Evolutionary conservation across 2,888 invertebrate genomes (phyloP), one percentile per base, ranked within the genome.

Genomic region (Poecilus cupreus): DNA sequence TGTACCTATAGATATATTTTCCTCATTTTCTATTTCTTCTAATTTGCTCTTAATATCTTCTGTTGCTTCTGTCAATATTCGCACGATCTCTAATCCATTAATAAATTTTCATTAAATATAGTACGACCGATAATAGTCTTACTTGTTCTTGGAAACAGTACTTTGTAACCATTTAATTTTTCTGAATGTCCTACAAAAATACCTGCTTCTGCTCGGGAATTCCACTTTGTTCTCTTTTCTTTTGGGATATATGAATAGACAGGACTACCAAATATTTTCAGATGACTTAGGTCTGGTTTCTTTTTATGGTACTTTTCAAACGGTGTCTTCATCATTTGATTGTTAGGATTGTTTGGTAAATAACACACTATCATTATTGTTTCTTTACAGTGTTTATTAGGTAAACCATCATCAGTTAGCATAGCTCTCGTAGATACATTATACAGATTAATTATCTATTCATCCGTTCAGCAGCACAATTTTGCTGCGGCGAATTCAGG

Each of bases 401-500:
- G 46, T 22, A 74, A 43, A 2, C 13, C 24, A 22, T 18, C 74
- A 43, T 74, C 74, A 11, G 46, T 10, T 20, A 74, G 49, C 74
- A 74, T 74, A 46, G 22, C 18, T 46, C 46, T 74, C 10, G 74
- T 11, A 3, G 46, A 46, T 46, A 46, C 49, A 3, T n/a, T n/a
- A n/a, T n/a, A n/a, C n/a, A n/a, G n/a, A 20, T 74, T n/a, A 74
- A 46, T 18, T 46, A 20, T 20, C 74, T 16, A 46, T 74, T 74
- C n/a, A 46, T 74, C 6, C 49, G 20, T 32, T 64, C 64, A 16
- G 84, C 83, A 3, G 83, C 16, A 0, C 85, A 85, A 43, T 86
- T 86, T 80, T 86, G 85, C 60, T 86, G 81, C n/a, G 86, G 84
- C 1, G 83, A 82, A 78, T 85, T 84, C 4, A 84, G 80, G 46